phyloP scores from a whole-genome alignment of 1,140 invertebrate genomes.

The Platyscapa corneri region DNA sequence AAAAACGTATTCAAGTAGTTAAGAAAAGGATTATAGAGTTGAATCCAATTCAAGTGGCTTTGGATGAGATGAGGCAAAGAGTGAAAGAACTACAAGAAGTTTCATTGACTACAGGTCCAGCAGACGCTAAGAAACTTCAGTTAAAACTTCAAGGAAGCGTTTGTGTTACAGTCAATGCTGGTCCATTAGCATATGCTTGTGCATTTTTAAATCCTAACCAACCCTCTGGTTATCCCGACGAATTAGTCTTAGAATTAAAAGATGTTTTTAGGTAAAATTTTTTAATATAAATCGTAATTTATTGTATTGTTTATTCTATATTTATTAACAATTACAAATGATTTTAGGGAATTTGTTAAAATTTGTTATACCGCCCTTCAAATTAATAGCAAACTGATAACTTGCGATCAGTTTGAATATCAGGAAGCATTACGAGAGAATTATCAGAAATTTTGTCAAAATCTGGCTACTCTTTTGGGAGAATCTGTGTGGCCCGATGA shows the following conservation, averaged over 20 bases:
- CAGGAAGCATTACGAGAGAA: conserved; percentile 89
- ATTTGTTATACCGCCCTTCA: conserved; percentile 91
- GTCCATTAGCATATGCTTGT: conserved; percentile 92
- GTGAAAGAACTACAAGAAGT: conserved; percentile 90
- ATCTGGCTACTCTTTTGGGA: conserved; percentile 82
- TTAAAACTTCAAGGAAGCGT: conserved; percentile 91
- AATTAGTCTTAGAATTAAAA: conserved; percentile 89
- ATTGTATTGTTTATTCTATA: neutral
- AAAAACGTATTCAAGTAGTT: conserved; percentile 87
- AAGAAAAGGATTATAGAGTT: conserved; percentile 85
- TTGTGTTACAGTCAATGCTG: conserved; percentile 96
- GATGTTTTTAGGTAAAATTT: conserved; percentile 85
- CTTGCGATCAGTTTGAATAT: conserved; percentile 90
- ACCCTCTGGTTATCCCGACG: conserved; percentile 81
- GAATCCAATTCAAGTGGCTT: conserved; percentile 93
- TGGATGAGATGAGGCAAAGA: conserved; percentile 92
- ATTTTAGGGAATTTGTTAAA: conserved; percentile 87
- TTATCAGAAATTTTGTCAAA: conserved; percentile 88
- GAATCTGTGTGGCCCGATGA: conserved; percentile 81
- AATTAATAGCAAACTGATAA: conserved; percentile 89
- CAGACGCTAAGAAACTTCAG: conserved; percentile 92
- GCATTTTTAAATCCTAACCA: conserved; percentile 88
- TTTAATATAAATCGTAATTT: neutral
- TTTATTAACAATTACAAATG: neutral
- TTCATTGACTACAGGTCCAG: conserved; percentile 81